These are phyloP conservation scores for Luidia sarsii DNA, from an alignment of 53 echinoderm and acorn worm genomes.

Conservation along the genomic window DNA sequence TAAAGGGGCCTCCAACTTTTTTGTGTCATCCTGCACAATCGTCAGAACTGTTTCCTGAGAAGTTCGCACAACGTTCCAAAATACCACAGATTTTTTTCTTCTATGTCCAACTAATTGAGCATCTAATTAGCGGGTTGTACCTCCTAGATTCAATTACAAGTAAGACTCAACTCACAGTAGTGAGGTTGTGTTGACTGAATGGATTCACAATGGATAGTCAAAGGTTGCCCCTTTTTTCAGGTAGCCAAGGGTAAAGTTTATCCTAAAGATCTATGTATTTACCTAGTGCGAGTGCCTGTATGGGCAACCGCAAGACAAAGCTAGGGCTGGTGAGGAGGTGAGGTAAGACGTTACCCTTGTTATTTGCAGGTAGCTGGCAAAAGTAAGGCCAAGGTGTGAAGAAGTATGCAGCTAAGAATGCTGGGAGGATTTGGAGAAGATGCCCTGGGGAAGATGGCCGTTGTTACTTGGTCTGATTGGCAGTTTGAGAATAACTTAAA, in stretches of 20 bases:
- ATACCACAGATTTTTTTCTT: constrained; percentile 14
- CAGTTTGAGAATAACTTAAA: background rate
- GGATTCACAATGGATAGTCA: background rate
- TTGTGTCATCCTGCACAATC: background rate
- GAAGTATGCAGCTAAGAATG: constrained; percentile 16
- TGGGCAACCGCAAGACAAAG: no score
- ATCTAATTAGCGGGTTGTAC: constrained; percentile 10
- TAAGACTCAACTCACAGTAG: background rate
- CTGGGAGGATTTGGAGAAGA: background rate
- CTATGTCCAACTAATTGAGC: background rate
- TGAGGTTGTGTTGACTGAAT: background rate
- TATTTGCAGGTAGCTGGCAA: constrained; percentile 43
- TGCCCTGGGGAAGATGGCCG: background rate
- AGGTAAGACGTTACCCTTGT: no score
- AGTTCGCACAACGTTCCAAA: background rate
- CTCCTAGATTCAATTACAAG: constrained; percentile 13
- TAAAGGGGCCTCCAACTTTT: background rate
- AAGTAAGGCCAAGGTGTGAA: constrained; percentile 30
- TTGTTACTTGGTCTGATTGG: constrained; percentile 19
- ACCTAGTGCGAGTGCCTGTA: no score
- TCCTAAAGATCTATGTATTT: constrained; percentile 26
- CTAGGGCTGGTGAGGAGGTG: no score
- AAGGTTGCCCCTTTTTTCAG: background rate
- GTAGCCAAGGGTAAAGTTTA: background rate
- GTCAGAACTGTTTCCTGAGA: no score